Base-by-base conservation (phyloP, 2,888 invertebrate species). In the Uropetala carovei region DNA sequence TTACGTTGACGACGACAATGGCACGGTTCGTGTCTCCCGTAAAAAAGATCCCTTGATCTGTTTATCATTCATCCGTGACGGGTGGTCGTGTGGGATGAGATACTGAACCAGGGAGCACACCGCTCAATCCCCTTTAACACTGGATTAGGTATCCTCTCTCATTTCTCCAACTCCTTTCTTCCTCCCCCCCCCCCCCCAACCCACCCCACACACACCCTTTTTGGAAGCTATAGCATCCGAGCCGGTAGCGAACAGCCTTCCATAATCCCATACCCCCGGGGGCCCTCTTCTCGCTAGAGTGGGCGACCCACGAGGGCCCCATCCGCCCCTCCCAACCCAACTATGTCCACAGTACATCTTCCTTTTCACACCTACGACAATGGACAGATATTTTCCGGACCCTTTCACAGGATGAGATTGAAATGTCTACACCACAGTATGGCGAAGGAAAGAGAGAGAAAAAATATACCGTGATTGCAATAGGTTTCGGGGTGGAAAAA, bases 311-410 rank as follows among this genome's bases (percentile, higher is more conserved):
- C 22, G 16, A 27, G 22, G 27, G 75, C 75, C 68, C 68, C n/a
- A 22, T 22, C 68, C 9, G 7, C 10, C 9, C 68, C 8, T 9
- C 64, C 64, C 8, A 64, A n/a, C 22, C 75, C 8, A n/a, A 22
- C 75, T 75, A 75, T 75, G 75, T 75, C 75, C 75, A 75, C 75
- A 75, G 75, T 27, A 75, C 75, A 75, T 75, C 75, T 75, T 75
- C 75, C 75, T 75, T 75, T 75, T 75, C 75, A 75, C 75, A 75
- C 75, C 75, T 75, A 75, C 75, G 27, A 75, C 75, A 75, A 75
- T 75, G 75, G 75, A 14, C 75, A 75, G 75, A 75, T 75, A 75
- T 75, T 75, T 75, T 75, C 75, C 75, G 75, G 75, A 27, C 75
- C 75, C 75, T 75, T 27, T 27, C 75, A 8, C 75, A 75, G 75